phyloP scores from a whole-genome alignment of 2,113 vertebrate species.

The Aptenodytes patagonicus region DNA sequence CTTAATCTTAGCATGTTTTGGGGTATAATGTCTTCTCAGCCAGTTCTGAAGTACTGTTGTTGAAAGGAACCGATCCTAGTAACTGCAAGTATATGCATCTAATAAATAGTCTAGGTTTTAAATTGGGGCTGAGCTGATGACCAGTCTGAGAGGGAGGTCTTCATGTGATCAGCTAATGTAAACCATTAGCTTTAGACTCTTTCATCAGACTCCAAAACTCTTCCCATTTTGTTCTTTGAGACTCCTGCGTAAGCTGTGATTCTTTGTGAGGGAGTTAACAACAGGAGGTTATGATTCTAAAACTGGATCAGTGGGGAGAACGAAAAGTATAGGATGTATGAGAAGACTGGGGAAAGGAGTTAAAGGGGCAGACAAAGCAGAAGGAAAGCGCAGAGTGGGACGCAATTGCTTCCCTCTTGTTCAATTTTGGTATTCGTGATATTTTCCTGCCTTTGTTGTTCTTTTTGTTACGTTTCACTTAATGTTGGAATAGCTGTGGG shows the following conservation, averaged over 20 bases:
- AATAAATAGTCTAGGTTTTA: background rate
- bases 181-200: background rate
- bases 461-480: background rate
- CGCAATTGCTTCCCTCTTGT: background rate
- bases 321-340: accelerated
- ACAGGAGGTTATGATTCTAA: background rate
- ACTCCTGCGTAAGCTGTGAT: accelerated
- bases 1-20: background rate
- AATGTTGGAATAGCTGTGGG: background rate
- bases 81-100: accelerated
- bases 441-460: background rate
- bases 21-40: background rate
- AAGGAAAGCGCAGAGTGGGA: background rate
- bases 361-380: background rate
- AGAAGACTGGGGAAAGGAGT: background rate
- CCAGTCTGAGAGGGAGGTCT: background rate
- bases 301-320: too few relatives aligned
- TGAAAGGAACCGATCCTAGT: background rate
- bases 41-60: background rate
- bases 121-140: background rate
- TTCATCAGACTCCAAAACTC: background rate
- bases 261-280: background rate
- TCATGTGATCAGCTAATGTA: background rate
- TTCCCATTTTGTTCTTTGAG: background rate
- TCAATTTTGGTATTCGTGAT: accelerated